These are phyloP conservation scores for Saturnia pavonia DNA, from an alignment of 2,888 invertebrate genomes.

Conservation along the genomic window DNA sequence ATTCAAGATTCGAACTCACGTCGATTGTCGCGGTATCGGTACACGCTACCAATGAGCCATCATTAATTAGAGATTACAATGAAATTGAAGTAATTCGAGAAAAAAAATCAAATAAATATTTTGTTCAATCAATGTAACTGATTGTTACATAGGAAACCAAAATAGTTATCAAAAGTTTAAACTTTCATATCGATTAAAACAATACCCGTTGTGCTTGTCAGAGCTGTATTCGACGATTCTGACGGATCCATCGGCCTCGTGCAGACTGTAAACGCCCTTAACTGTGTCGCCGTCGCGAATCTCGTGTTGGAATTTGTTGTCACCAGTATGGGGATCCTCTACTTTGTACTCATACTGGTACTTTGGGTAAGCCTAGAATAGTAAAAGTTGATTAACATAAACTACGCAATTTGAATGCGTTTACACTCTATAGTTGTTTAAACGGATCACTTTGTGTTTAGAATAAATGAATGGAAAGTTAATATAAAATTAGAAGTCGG, in stretches of 20 bases:
- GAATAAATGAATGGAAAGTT: slow-evolving; percentile 70
- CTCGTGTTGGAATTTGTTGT: slow-evolving; percentile 83
- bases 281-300: slow-evolving; percentile 83
- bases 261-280: slow-evolving; percentile 83
- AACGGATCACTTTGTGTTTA: slow-evolving; percentile 47
- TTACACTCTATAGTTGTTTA: slow-evolving; percentile 39
- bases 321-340: slow-evolving; percentile 83
- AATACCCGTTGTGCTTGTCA: slow-evolving; percentile 81
- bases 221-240: slow-evolving; percentile 83
- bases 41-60: too few species aligned
- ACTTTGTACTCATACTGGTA: slow-evolving; percentile 83
- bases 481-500: slow-evolving; percentile 45
- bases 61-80: too few species aligned
- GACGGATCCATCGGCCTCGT: slow-evolving; percentile 82
- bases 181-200: background rate
- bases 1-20: too few species aligned
- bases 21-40: too few species aligned
- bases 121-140: too few species aligned
- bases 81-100: too few species aligned
- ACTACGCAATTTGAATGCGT: slow-evolving; percentile 47
- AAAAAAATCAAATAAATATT: too few species aligned
- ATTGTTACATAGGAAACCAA: too few species aligned
- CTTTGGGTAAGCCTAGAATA: slow-evolving; percentile 78
- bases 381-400: slow-evolving; percentile 36
- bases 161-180: too few species aligned